Evolutionary conservation across 2,888 invertebrate genomes (phyloP), one percentile per base, ranked within the genome.

Genomic region (Pherbina coryleti): DNA sequence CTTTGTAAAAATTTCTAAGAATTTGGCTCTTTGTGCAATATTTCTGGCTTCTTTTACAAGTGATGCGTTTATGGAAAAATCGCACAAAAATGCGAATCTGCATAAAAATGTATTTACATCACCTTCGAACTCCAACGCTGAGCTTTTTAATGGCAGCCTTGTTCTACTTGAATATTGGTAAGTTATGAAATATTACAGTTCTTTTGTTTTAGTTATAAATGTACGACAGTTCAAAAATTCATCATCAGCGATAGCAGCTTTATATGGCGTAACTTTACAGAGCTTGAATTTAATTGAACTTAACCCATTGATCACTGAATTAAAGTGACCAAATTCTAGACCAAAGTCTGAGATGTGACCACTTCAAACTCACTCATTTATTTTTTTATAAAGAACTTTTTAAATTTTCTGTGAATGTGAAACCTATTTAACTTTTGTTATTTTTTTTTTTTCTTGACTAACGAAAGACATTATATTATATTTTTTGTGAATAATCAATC

Each of bases 141-240:
- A 85, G 85, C 79, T 82, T 84, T 75, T 81, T 86, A 55, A 82
- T 85, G 71, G 83, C 82, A n/a, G 82, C 84, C 75, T 82, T 86
- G 76, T 83, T 86, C 77, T 85, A 83, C 55, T 81, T 85, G 74
- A 82, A 81, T 82, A 83, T 86, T 79, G 87, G 86, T 86, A 81
- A 86, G 87, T 86, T 11, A 28, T 31, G n/a, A 14, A 17, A 17
- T 31, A 17, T 64, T 11, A 8, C 2, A n/a, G 14, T 22, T 17
- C 1, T 62, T 31, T 28, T 4, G 3, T 9, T 7, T 9, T 57
- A 57, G 3, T 28, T 55, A n/a, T 19, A 7, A 22, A 19, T 22
- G 19, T 14, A 1, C 19, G 9, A 19, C 2, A 19, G 22, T 19
- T n/a, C 19, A 55, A 14, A 55, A 55, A 8, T 5, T 1, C 19